Evolutionary conservation across 1,140 invertebrate genomes (phyloP).

Genomic region (Nymphalis io): DNA sequence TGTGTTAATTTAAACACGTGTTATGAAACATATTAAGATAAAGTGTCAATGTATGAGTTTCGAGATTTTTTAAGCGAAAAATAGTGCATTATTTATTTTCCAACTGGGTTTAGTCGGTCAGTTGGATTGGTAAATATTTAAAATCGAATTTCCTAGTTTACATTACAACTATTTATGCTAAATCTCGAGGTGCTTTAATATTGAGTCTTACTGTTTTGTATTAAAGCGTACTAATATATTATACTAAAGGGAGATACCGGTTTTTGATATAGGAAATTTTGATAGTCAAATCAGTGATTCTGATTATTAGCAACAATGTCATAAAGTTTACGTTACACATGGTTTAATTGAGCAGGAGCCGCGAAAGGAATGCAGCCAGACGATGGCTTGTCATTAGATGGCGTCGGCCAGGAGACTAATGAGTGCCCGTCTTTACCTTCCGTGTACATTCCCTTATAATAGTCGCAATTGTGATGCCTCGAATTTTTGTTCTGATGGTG

Average conservation of each 20-base stretch:
- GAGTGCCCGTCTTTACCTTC: conserved; percentile 32
- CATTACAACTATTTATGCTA: background rate
- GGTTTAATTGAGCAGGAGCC: conserved; percentile 30
- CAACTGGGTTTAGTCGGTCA: background rate
- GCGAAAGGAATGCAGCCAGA: conserved; percentile 44
- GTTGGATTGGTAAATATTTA: conserved; percentile 4
- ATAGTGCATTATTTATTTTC: background rate
- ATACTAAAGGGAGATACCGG: background rate
- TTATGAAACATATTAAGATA: background rate
- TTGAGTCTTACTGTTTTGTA: background rate
- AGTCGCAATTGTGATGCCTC: conserved; percentile 21
- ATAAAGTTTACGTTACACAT: conserved; percentile 18
- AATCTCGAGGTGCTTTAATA: background rate
- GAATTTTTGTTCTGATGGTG: conserved; percentile 22
- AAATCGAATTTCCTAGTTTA: background rate
- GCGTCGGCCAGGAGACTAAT: conserved; percentile 33
- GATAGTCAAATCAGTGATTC: background rate
- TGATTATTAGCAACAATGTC: conserved; percentile 9
- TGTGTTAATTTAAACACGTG: background rate
- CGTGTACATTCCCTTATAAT: conserved; percentile 36
- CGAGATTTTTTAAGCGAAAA: background rate
- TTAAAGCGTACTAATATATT: background rate
- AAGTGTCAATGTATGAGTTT: background rate
- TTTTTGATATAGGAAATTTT: background rate
- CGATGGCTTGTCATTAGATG: conserved; percentile 42